Conservation (phyloP, 1,140 invertebrate species). For the Nymphalis io region DNA sequence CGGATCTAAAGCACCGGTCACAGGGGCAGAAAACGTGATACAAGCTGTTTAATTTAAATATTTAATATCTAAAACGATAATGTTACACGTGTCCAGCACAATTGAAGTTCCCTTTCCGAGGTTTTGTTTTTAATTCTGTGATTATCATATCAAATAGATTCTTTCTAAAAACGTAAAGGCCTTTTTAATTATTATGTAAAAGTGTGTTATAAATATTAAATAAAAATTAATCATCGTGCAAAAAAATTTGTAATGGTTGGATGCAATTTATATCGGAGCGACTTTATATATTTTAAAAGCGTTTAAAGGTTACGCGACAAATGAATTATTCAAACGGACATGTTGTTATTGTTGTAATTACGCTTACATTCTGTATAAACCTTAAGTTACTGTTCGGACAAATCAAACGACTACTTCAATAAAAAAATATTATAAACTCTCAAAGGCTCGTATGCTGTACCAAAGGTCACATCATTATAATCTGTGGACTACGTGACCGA, state of each 20-base stretch:
- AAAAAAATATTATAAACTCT: slow-evolving; percentile 70
- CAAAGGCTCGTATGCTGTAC: slow-evolving; percentile 52
- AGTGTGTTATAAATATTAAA: no score
- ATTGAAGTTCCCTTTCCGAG: background rate
- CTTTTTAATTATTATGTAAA: no score
- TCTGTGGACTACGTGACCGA: slow-evolving; percentile 70
- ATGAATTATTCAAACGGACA: no score
- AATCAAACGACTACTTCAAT: slow-evolving; percentile 68
- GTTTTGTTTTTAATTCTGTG: background rate
- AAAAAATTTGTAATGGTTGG: no score
- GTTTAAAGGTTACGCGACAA: no score
- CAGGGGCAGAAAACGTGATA: slow-evolving; percentile 23
- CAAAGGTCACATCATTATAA: slow-evolving; percentile 77
- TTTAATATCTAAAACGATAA: background rate
- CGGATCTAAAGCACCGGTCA: slow-evolving; percentile 54
- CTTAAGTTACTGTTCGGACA: slow-evolving; percentile 50
- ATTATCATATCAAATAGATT: no score
- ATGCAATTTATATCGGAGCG: no score
- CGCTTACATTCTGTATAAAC: slow-evolving; percentile 32
- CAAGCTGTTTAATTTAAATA: slow-evolving; percentile 4
- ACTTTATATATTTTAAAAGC: no score
- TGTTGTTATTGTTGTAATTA: no score
- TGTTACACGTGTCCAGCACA: background rate
- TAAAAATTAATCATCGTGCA: no score
- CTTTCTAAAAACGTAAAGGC: no score